A percentile compares a stretch with the other conserved stretches of the same genome.
phyloP scores from a whole-genome alignment of 2,888 invertebrate genomes.

The Nowickia ferox region DNA sequence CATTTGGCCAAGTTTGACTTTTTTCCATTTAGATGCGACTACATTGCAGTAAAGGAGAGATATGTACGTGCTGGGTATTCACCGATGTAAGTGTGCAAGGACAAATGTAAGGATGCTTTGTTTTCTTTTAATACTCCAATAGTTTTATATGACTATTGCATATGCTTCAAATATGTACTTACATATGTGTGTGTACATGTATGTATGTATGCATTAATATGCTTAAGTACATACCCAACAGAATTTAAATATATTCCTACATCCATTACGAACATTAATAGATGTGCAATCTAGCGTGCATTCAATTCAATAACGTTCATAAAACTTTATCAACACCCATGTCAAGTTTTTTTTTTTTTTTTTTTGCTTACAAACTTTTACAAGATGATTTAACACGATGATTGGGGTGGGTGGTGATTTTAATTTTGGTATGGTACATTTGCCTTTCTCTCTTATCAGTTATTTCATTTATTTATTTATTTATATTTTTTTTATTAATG shows the following conservation, averaged over 20 bases:
- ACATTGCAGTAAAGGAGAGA: too few relatives aligned
- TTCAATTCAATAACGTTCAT: constrained; percentile 72
- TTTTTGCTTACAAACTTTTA: constrained; percentile 81
- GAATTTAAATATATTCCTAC: background rate
- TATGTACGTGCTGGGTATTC: background rate
- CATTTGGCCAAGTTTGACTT: too few relatives aligned
- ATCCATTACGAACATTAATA: constrained; percentile 52
- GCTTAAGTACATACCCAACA: background rate
- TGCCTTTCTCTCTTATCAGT: constrained; percentile 15
- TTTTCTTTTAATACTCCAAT: too few relatives aligned
- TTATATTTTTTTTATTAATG: constrained; percentile 31
- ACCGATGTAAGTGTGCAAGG: background rate
- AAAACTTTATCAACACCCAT: constrained; percentile 78
- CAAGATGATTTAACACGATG: constrained; percentile 72
- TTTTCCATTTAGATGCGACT: too few relatives aligned
- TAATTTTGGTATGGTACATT: constrained; percentile 38
- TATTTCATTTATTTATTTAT: constrained; percentile 4
- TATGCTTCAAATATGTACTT: background rate
- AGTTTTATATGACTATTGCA: background rate
- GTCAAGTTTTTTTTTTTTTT: constrained; percentile 76
- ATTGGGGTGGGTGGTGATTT: constrained; percentile 66
- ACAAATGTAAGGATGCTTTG: background rate
- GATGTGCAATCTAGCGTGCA: constrained; percentile 73
- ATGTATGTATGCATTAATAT: background rate
- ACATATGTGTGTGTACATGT: background rate